A percentile compares a stretch with the other conserved stretches of the same genome.
These are phyloP conservation scores for Drosophila falleni DNA, from an alignment of 2,888 invertebrate species.

Conservation along the genomic window DNA sequence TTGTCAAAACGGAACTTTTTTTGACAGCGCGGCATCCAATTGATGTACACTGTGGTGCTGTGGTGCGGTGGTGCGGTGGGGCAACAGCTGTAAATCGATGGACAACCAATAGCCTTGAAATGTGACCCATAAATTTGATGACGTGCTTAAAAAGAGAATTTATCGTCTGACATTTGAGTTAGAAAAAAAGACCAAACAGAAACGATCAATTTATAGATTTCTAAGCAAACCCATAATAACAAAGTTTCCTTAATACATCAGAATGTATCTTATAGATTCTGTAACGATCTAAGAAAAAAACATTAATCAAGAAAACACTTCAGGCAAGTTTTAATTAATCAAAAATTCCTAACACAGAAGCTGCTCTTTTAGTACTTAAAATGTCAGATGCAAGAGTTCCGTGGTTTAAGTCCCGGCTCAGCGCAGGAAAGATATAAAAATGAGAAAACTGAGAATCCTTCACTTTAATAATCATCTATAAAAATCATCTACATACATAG, in stretches of 20 bases:
- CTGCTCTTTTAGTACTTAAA: neutral
- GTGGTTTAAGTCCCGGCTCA: too few species aligned
- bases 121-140: constrained; percentile 32
- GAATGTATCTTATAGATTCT: too few species aligned
- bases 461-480: too few species aligned
- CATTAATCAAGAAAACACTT: too few species aligned
- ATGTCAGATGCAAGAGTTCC: neutral
- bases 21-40: constrained; percentile 35
- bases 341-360: neutral
- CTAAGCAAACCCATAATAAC: neutral
- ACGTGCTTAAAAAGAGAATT: neutral
- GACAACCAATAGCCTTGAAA: constrained; percentile 38
- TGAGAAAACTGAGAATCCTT: neutral
- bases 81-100: constrained; percentile 14
- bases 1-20: constrained; percentile 59
- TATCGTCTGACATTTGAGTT: neutral
- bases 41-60: constrained; percentile 14
- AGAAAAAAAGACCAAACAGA: neutral
- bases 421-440: too few species aligned
- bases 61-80: neutral
- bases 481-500: too few species aligned
- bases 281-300: too few species aligned
- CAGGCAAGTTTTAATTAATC: too few species aligned
- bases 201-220: neutral
- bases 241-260: too few species aligned